Evolutionary conservation across 2,888 invertebrate genomes (phyloP).

Genomic region (Lasioglossum pauxillum): DNA sequence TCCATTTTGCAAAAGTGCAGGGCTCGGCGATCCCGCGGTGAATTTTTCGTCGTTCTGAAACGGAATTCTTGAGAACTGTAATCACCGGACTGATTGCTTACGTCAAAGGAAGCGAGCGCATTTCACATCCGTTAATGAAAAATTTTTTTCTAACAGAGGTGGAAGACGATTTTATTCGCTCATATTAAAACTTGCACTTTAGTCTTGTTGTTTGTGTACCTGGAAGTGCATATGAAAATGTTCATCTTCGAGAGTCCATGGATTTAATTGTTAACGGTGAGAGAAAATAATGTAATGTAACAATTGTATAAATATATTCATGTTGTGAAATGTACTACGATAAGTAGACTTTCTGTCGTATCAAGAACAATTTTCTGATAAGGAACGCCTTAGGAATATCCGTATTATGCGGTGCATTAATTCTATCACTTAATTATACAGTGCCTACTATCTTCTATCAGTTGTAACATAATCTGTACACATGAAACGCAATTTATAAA

Average conservation of each 20-base stretch:
- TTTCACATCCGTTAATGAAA: not conserved
- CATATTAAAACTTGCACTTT: not conserved
- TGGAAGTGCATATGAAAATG: not conserved
- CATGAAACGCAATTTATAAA: not conserved
- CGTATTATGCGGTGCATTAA: not conserved
- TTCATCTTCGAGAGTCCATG: too few species aligned
- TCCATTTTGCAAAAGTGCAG: not conserved
- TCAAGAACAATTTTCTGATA: not conserved
- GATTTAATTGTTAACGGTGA: too few species aligned
- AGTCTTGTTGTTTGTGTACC: not conserved
- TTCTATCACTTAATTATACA: conserved; percentile 28
- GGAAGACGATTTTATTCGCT: not conserved
- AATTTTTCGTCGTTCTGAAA: not conserved
- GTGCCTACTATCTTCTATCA: not conserved
- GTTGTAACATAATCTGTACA: not conserved
- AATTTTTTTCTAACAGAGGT: not conserved
- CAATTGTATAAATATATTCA: not conserved
- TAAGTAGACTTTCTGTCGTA: not conserved
- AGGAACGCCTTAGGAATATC: not conserved
- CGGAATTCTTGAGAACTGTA: not conserved
- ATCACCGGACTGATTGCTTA: not conserved
- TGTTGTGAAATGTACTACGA: not conserved
- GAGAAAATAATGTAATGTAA: not conserved
- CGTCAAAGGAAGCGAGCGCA: not conserved
- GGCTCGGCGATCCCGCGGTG: too few species aligned